Evolutionary conservation across 2,113 vertebrate species (phyloP), one percentile per base, ranked within the genome.

Genomic region (Hoplias malabaricus): DNA sequence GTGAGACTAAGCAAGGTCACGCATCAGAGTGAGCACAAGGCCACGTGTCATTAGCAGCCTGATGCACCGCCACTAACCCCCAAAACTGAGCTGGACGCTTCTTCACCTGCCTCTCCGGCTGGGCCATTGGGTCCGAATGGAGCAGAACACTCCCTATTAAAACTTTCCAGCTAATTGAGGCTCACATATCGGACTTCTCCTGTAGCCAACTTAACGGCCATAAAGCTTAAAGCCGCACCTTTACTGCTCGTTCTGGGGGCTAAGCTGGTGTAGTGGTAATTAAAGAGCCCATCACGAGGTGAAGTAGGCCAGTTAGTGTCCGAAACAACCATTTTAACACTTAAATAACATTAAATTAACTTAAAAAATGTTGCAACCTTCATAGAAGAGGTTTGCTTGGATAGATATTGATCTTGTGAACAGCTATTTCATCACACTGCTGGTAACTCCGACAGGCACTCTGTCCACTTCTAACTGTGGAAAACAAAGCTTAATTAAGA

Each of bases 141-240:
- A 50, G 54, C 75, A 62, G 75, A 77, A 77, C 75, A 27, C 42
- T 40, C 10, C 33, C 53, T 57, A 77, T 77, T 77, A 69, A 69
- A 56, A 69, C 66, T 14, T 21, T 62, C 54, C 25, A n/a, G 23
- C 66, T 77, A 70, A 77, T 70, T 48, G 14, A 13, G 23, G 54
- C 25, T 29, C 3, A 31, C 53, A 38, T 50, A 67, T 70, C 54
- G 19, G 54, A 61, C 56, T 69, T 57, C 38, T 69, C 66, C 21
- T 38, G 65, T 46, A 29, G 66, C 46, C 34, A 57, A 69, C 75
- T 21, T 69, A 77, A 69, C 19, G 14, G 29, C 75, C 38, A 77
- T 77, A 62, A 77, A 69, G 66, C 36, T 65, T 27, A 54, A 66
- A 65, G 57, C 21, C 2, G 25, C 16, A n/a, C 73, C 53, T 54